Evolutionary conservation across 2,797 vertebrate genomes (phyloP), one percentile per base, ranked within the genome.

Genomic region (Malacoraja senta): DNA sequence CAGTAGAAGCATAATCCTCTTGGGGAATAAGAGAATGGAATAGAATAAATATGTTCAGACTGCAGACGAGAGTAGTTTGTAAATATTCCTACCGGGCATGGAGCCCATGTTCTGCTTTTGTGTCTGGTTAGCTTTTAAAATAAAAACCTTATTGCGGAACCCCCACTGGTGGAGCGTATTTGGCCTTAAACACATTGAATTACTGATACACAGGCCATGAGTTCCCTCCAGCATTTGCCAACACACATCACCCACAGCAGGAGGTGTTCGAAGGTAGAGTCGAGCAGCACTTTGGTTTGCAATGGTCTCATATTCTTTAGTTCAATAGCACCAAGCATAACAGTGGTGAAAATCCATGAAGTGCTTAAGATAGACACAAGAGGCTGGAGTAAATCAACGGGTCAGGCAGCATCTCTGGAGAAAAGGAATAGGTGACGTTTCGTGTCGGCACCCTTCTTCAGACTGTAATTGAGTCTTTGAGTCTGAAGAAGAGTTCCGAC

Each of bases 211-310:
- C 32, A 65, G 65, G 32, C 58, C 58, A 65, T 86, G 83, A 86
- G 58, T 4, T 63, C 83, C 83, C 29, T 63, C 81, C 83, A 63
- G 84, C 84, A 65, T 17, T 88, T 65, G 61, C n/a, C 29, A 29
- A 88, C 29, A 13, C 58, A 65, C 53, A 26, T 84, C 53, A 26
- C 53, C 29, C 26, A 63, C 84, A 32, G 2, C 58, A 88, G 58
- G 84, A 88, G 84, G 84, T 65, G 58, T 88, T 65, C 65, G 61
- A 88, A 88, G 58, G 29, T n/a, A 65, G 61, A 65, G 65, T 65
- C 29, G 7, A 86, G 32, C 58, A 29, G 3, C 58, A 63, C 63
- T 13, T 83, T 12, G 1, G 24, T 88, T 86, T 86, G 13, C 61
- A 65, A 65, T 19, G 61, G 84, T 65, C 29, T 88, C 13, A n/a